Conservation (phyloP, 2,113 vertebrate species). For the Irena cyanogastra region DNA sequence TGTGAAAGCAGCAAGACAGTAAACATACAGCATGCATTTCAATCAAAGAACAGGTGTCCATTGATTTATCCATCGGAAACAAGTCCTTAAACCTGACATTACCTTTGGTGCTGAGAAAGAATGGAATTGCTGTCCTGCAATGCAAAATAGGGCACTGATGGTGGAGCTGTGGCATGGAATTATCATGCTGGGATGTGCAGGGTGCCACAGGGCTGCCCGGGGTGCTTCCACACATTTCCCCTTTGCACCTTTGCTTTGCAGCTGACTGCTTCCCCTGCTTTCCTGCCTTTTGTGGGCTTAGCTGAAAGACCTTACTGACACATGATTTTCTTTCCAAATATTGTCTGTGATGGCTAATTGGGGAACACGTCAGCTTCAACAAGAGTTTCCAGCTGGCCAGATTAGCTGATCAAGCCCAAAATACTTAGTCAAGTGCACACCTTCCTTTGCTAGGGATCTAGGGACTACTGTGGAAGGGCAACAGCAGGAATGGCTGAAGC, state of each 20-base stretch:
- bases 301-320: not conserved
- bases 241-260: not conserved
- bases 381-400: not conserved
- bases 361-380: not conserved
- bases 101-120: not conserved
- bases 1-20: not conserved
- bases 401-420: not conserved
- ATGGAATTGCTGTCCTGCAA: not conserved
- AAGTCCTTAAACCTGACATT: not conserved
- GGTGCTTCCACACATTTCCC: not conserved
- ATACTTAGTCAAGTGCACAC: not conserved
- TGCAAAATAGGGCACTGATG: not conserved
- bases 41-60: not conserved
- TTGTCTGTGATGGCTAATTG: not conserved
- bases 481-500: not conserved
- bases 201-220: rapidly evolving
- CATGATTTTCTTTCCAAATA: not conserved
- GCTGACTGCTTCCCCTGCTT: not conserved
- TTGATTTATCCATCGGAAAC: not conserved
- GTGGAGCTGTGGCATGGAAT: not conserved
- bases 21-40: rapidly evolving
- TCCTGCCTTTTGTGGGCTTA: not conserved
- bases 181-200: not conserved
- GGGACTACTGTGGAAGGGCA: not conserved
- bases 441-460: not conserved